Evolutionary conservation across 2,113 vertebrate species (phyloP), one percentile per base, ranked within the genome.

Genomic region (Chamaetylas fuelleborni): DNA sequence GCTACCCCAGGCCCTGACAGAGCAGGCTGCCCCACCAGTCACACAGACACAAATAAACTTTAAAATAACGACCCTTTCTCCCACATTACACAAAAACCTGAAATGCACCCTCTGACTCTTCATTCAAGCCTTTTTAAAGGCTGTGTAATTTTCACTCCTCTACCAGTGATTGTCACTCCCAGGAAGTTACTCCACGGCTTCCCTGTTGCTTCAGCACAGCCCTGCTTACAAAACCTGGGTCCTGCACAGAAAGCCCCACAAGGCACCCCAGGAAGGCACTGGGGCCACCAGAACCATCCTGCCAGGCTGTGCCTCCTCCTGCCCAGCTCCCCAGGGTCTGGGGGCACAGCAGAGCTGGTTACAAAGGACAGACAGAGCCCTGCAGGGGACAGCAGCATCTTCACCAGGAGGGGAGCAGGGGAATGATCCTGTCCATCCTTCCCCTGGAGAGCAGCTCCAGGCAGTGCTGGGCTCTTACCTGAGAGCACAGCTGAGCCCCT

Each of bases 351-450:
- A 48, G 42, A 8, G 54, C 26, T 10, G 33, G 9, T 2, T 31
- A 11, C 14, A 28, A 14, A 28, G 84, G 31, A 76, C 3, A 2
- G 36, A 1, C 1, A 0, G 62, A 65, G 45, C 51, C 48, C 28
- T 7, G 2, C 0, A 7, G 66, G 16, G 61, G 50, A 65, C 1
- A n/a, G 42, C 78, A 58, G 65, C 81, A 81, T 40, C 69, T 58
- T 14, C 36, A 19, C 2, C 53, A 11, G 69, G 34, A 62, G 47
- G n/a, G 1, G 23, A 80, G 11, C 54, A 31, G 77, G 77, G 50
- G 2, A 12, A 50, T 67, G 9, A 17, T 28, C 54, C 34, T 0
- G 1, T 9, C 94, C 42, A 1, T 53, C 40, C 67, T 61, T 29
- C 53, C 34, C 42, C 58, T 28, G 13, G 4, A 8, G 29, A 57